Base-by-base conservation (phyloP, 2,797 vertebrate species). In the Pseudochirops corinnae region DNA sequence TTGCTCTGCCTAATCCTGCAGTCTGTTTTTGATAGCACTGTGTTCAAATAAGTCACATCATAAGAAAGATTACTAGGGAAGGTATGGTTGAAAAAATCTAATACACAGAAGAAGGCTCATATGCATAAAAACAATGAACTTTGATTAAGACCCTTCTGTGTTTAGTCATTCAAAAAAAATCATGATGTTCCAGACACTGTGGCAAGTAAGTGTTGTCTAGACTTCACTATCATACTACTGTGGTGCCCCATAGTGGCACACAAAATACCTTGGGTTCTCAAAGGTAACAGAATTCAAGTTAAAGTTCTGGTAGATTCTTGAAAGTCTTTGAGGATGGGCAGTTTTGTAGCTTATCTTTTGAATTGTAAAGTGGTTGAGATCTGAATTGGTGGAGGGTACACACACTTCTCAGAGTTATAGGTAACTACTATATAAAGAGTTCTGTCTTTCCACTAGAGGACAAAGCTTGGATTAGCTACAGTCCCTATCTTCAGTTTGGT, bases 11-110 rank as follows among this genome's bases (percentile, higher is more conserved):
- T 50, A 93, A 29, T 95, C 56, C 9, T 53, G 56, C 91, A 46
- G 39, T 55, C 90, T 92, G 90, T 87, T 16, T 95, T 93, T 97
- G 11, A 90, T 56, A 94, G 29, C 95, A 6, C 87, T 33, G 2
- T 56, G 55, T 12, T 82, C 5, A 55, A 31, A 5, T 29, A 52
- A 50, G 55, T 62, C 13, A 16, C 18, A 92, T 60, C 87, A 91
- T 93, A 95, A 95, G 90, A 95, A 94, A 93, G 50, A 46, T 0
- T 91, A 60, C 91, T 57, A 92, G 93, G 28, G 31, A 95, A 93
- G 94, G 93, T 82, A 60, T 53, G 4, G 4, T 67, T 31, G 39
- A 11, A 82, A 82, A 82, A 46, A 39, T 93, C 24, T 55, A 55
- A 55, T 55, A 55, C 91, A 12, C 53, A 92, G 31, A 91, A 56